phyloP scores from a whole-genome alignment of 2,888 invertebrate species.

The Rugalucina vietnamica region DNA sequence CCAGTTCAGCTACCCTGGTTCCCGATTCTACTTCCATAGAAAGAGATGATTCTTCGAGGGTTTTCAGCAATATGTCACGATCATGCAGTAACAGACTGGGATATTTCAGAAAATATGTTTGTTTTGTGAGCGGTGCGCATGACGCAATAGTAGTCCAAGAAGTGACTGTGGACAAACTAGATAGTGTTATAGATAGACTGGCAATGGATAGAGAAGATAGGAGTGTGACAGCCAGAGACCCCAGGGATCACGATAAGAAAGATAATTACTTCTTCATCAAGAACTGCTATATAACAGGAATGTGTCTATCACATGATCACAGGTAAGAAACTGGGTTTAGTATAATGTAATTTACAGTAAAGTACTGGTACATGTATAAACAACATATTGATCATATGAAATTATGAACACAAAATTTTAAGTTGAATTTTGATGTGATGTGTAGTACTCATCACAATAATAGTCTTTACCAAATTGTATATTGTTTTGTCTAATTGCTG shows the following conservation, averaged over 20 bases:
- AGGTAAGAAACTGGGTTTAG: slow-evolving; percentile 63
- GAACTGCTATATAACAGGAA: slow-evolving; percentile 65
- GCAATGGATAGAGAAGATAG: background rate
- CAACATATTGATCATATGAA: too few relatives aligned
- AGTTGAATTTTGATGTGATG: too few relatives aligned
- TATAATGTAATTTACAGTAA: too few relatives aligned
- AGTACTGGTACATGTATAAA: too few relatives aligned
- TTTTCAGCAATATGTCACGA: background rate
- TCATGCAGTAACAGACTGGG: background rate
- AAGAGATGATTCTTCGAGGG: background rate
- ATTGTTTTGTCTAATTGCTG: too few relatives aligned
- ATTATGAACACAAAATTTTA: too few relatives aligned
- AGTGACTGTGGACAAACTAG: slow-evolving; percentile 42
- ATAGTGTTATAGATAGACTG: background rate
- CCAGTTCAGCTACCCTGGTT: background rate
- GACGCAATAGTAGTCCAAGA: slow-evolving; percentile 59
- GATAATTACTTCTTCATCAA: slow-evolving; percentile 43
- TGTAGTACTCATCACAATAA: too few relatives aligned
- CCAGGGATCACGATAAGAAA: background rate
- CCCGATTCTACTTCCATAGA: background rate
- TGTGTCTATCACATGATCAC: slow-evolving; percentile 62
- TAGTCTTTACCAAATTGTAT: too few relatives aligned
- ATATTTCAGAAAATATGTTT: slow-evolving; percentile 21
- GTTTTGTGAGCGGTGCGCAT: slow-evolving; percentile 63
- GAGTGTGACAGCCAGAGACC: background rate